Evolutionary conservation across 1,140 invertebrate species (phyloP), one percentile per base, ranked within the genome.

Genomic region (Gerris buenoi): DNA sequence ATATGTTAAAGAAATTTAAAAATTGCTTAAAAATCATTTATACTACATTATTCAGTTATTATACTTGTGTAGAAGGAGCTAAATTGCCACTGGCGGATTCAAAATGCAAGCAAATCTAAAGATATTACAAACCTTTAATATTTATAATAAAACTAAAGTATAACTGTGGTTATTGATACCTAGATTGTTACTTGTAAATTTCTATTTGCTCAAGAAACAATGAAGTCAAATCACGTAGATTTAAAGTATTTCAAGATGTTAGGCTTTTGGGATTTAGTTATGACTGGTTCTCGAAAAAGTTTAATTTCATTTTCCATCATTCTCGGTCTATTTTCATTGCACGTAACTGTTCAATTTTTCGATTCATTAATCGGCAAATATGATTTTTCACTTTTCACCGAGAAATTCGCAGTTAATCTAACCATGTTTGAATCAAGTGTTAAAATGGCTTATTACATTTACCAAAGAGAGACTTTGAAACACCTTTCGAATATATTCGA

Each of bases 391-490:
- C 22, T 58, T 5, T 63, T 70, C 26, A 65, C 67, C 0, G 69
- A 70, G 57, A 70, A 70, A 33, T 59, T 70, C 18, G 64, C 69
- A 1, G 69, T 70, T 2, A 70, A 68, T 60, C 25, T 70, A 14
- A 70, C 69, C 10, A 27, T 64, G 27, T 25, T 68, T 23, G 69
- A 70, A 27, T 70, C 69, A 0, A 63, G 25, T 23, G 46, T 66
- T 15, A 70, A 70, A 59, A 68, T 68, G 10, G 26, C n/a, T 0
- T 70, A 66, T 64, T 69, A 70, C 25, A 67, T 63, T 25, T 63
- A 23, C 23, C 27, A 66, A 29, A 29, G 66, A 25, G n/a, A 25
- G 2, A 60, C 15, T 2, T 58, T 68, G 13, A n/a, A 28, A 3
- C 25, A 27, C 5, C 25, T 67, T 2, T 29, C 60, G 2, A 1